Conservation (phyloP, 2,888 invertebrate genomes). For the Chirona hameri region DNA sequence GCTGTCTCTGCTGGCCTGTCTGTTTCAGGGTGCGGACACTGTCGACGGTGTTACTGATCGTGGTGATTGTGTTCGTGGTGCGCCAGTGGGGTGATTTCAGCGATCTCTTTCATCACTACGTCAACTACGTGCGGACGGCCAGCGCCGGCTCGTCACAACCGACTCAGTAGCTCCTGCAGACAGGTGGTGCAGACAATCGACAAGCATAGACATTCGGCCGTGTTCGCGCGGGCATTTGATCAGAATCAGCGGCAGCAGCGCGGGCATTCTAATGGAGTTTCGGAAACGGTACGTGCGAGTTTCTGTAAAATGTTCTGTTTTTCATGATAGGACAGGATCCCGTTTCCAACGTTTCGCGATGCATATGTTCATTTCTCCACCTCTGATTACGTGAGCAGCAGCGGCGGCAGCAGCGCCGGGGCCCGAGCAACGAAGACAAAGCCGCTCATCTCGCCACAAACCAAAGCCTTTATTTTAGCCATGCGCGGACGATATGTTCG, state of each 20-base stretch:
- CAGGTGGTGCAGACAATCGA: no score
- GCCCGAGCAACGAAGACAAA: not conserved
- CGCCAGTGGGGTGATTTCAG: slow-evolving; percentile 24
- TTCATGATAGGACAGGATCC: no score
- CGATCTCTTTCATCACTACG: slow-evolving; percentile 27
- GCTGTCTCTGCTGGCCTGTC: not conserved
- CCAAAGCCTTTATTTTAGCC: slow-evolving; percentile 25
- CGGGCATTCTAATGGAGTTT: no score
- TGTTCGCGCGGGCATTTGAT: no score
- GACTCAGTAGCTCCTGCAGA: no score
- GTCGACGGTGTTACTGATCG: not conserved
- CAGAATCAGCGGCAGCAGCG: no score
- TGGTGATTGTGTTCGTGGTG: not conserved
- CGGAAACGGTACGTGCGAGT: no score
- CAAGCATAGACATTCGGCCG: no score
- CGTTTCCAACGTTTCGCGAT: no score
- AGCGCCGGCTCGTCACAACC: not conserved
- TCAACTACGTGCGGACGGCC: not conserved
- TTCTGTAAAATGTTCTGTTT: no score
- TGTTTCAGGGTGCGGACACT: slow-evolving; percentile 5
- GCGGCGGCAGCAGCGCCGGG: not conserved
- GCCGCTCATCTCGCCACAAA: not conserved
- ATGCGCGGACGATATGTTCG: not conserved
- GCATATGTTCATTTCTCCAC: no score
- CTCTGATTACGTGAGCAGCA: not conserved